These are phyloP conservation scores for Andrena bucephala DNA, from an alignment of 2,888 invertebrate genomes.

Conservation along the genomic window DNA sequence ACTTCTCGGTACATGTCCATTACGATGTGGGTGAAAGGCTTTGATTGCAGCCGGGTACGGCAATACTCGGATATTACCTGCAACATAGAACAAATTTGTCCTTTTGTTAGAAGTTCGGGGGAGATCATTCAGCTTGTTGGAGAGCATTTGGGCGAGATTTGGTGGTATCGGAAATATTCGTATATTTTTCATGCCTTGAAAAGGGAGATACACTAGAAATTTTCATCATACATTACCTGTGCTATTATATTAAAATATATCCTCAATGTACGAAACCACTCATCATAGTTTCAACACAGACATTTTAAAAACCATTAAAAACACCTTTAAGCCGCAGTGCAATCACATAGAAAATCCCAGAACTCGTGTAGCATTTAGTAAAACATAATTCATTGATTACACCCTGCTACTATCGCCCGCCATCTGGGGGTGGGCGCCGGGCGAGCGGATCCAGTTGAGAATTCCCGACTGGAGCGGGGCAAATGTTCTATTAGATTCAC, in stretches of 20 bases:
- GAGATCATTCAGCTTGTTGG: neutral
- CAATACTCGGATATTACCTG: constrained; percentile 88
- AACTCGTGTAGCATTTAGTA: neutral
- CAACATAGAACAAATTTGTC: constrained; percentile 6
- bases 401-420: neutral
- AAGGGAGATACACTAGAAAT: too few species aligned
- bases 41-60: constrained; percentile 86
- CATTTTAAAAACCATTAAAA: too few species aligned
- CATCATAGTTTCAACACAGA: too few species aligned
- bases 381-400: constrained; percentile 1
- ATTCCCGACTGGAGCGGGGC: constrained; percentile 31
- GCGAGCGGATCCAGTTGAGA: constrained; percentile 27
- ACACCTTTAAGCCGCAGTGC: neutral
- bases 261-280: too few species aligned
- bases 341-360: neutral
- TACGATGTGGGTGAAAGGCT: constrained; percentile 88
- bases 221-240: too few species aligned
- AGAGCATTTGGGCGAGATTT: neutral
- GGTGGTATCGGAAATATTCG: too few species aligned
- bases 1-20: constrained; percentile 88
- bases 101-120: neutral
- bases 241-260: too few species aligned
- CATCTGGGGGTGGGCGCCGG: constrained; percentile 7
- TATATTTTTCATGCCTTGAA: too few species aligned
- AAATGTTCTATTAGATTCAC: constrained; percentile 22